These are phyloP conservation scores for Novumbra hubbsi DNA, from an alignment of 2,797 vertebrate species.

Conservation along the genomic window DNA sequence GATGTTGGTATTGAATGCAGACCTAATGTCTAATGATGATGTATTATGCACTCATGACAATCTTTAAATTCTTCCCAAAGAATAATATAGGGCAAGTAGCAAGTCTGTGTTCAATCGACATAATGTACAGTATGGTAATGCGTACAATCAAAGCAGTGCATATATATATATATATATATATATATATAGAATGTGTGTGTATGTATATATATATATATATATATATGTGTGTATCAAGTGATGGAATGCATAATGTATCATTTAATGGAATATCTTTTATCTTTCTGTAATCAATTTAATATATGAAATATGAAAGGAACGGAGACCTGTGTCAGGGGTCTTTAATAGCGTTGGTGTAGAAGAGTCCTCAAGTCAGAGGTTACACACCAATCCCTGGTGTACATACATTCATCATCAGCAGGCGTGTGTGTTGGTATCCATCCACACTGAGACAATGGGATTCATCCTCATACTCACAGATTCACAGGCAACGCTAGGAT, in stretches of 20 bases:
- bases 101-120: background rate
- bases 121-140: background rate
- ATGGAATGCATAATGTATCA: too few species aligned
- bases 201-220: too few species aligned
- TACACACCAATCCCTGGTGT: background rate
- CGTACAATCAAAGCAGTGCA: background rate
- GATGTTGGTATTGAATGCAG: too few species aligned
- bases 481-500: background rate
- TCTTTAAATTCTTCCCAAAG: background rate
- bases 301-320: background rate
- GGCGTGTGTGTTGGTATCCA: background rate
- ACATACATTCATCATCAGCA: background rate
- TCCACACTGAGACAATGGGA: background rate
- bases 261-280: background rate
- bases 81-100: background rate
- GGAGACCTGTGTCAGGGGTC: background rate
- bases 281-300: background rate
- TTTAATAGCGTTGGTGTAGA: background rate
- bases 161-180: background rate
- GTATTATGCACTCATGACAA: background rate
- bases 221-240: background rate
- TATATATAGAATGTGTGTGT: too few species aligned
- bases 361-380: background rate
- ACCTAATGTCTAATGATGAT: background rate
- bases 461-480: background rate